phyloP scores from a whole-genome alignment of 2,888 invertebrate genomes.

The Sipunculus nudus region DNA sequence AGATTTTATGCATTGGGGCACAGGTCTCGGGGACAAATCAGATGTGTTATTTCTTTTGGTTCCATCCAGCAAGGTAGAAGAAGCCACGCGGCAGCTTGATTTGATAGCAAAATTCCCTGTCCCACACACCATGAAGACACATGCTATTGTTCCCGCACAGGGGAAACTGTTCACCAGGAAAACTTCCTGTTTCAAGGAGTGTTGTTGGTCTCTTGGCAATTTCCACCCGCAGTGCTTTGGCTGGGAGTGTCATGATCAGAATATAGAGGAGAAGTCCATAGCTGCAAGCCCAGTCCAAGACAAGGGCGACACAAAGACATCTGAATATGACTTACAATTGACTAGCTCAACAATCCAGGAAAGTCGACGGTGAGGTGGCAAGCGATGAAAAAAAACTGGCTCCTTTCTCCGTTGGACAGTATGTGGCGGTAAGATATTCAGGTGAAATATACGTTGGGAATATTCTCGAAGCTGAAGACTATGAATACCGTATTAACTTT shows the following conservation, averaged over 20 bases:
- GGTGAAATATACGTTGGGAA: background rate
- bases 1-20: background rate
- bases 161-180: background rate
- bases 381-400: too few relatives aligned
- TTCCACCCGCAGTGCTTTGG: background rate
- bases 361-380: background rate
- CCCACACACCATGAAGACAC: background rate
- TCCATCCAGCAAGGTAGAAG: background rate
- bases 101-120: background rate
- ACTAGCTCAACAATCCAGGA: background rate
- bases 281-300: background rate
- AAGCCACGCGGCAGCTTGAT: background rate
- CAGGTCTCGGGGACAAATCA: background rate
- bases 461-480: background rate
- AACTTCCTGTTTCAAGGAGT: background rate
- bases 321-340: background rate
- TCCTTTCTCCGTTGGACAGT: too few relatives aligned
- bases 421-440: background rate
- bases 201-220: background rate
- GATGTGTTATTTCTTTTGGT: background rate
- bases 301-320: background rate
- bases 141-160: background rate
- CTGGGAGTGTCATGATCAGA: background rate
- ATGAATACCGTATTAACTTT: background rate
- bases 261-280: background rate